Percentiles rank a stretch among this genome's conserved stretches.
phyloP scores from a whole-genome alignment of 2,888 invertebrate genomes.

The Labia minor region DNA sequence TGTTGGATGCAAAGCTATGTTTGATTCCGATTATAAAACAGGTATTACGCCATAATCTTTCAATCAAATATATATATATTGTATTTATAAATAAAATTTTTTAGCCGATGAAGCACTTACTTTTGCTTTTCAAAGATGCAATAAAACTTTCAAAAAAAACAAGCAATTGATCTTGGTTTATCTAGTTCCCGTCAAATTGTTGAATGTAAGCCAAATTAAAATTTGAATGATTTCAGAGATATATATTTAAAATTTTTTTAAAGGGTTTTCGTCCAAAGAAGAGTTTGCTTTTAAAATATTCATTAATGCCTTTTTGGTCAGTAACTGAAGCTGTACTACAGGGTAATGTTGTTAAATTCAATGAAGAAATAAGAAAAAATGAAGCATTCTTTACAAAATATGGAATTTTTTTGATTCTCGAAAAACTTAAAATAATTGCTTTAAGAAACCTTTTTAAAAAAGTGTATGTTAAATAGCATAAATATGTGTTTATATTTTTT shows the following conservation, averaged over 20 bases:
- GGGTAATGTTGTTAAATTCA: constrained; percentile 76
- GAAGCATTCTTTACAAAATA: constrained; percentile 89
- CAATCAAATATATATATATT: neutral
- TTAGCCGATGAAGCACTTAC: constrained; percentile 80
- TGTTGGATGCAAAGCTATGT: constrained; percentile 96
- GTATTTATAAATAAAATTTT: neutral
- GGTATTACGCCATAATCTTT: constrained; percentile 36
- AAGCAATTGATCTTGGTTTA: constrained; percentile 89
- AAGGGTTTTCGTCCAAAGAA: constrained; percentile 85
- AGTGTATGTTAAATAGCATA: constrained; percentile 47
- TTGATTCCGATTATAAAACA: constrained; percentile 87
- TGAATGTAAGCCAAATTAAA: constrained; percentile 45
- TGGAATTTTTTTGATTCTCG: constrained; percentile 95
- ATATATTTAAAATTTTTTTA: constrained; percentile 24
- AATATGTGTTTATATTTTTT: neutral
- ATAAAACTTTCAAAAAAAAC: constrained; percentile 66
- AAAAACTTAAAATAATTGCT: constrained; percentile 88
- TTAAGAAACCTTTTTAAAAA: constrained; percentile 93
- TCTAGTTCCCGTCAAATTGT: constrained; percentile 92
- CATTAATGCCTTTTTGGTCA: constrained; percentile 81
- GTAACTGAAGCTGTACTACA: constrained; percentile 78
- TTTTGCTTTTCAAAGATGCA: constrained; percentile 88
- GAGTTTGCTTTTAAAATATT: constrained; percentile 72
- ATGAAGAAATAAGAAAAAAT: constrained; percentile 71
- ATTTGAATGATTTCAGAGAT: neutral